Percentiles rank a stretch among this genome's conserved stretches.
These are phyloP conservation scores for Automeris io DNA, from an alignment of 2,888 invertebrate genomes.

Conservation along the genomic window DNA sequence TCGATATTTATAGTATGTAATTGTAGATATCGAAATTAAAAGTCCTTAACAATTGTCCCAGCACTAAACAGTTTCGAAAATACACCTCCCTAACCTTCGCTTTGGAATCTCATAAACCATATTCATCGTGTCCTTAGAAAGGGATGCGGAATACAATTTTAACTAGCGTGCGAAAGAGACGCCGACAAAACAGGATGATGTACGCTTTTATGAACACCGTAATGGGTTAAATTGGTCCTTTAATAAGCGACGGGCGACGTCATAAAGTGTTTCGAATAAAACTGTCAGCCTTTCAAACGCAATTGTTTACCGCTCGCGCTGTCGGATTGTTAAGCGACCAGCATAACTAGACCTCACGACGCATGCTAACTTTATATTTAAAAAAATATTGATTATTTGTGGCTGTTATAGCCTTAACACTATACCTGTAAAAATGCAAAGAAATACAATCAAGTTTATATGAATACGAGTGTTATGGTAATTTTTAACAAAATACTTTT, in stretches of 20 bases:
- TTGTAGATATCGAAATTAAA: conserved; percentile 1
- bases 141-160: conserved; percentile 26
- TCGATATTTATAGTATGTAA: too few relatives aligned
- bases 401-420: too few relatives aligned
- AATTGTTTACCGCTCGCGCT: conserved; percentile 37
- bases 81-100: conserved; percentile 43
- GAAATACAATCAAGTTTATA: too few relatives aligned
- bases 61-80: conserved; percentile 50
- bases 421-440: too few relatives aligned
- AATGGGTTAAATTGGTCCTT: conserved; percentile 71
- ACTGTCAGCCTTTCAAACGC: conserved; percentile 42
- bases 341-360: conserved; percentile 14
- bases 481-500: too few relatives aligned
- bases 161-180: conserved; percentile 29
- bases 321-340: conserved; percentile 26
- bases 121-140: conserved; percentile 34
- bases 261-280: conserved; percentile 59
- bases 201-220: conserved; percentile 69
- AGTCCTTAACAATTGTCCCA: conserved; percentile 6
- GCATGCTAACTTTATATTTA: not conserved
- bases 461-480: too few relatives aligned
- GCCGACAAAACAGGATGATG: conserved; percentile 66
- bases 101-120: conserved; percentile 65
- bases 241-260: conserved; percentile 34
- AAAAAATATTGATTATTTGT: too few relatives aligned